Evolutionary conservation across 2,888 invertebrate species (phyloP).

Genomic region (Metalampra italica): DNA sequence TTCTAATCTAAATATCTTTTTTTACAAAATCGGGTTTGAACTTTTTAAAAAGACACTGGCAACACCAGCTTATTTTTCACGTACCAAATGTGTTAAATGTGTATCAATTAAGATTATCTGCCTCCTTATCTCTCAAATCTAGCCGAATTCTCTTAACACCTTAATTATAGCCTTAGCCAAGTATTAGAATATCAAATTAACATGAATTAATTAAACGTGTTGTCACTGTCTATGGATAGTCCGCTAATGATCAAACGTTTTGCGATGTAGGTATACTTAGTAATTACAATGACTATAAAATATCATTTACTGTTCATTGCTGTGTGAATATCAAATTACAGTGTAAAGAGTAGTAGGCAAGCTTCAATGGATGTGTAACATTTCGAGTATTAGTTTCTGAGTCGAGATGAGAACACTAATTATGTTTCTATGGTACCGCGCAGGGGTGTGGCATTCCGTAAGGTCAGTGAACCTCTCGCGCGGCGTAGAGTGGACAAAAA

Average conservation of each 20-base stretch:
- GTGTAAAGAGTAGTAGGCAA: background rate
- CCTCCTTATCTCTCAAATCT: constrained; percentile 7
- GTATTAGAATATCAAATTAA: constrained; percentile 32
- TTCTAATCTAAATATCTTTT: too few relatives aligned
- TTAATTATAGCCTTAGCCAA: constrained; percentile 21
- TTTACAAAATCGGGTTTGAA: too few relatives aligned
- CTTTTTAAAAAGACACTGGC: too few relatives aligned
- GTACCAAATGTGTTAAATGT: constrained; percentile 1
- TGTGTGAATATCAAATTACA: background rate
- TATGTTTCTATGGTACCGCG: constrained; percentile 62
- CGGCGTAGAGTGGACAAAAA: constrained; percentile 27
- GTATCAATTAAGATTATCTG: constrained; percentile 1
- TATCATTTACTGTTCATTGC: background rate
- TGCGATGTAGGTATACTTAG: background rate
- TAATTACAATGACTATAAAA: background rate
- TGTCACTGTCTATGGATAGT: constrained; percentile 26
- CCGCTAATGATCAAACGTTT: constrained; percentile 4
- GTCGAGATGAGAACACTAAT: constrained; percentile 68
- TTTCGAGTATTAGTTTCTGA: constrained; percentile 40
- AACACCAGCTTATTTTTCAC: background rate
- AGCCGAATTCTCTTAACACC: constrained; percentile 11
- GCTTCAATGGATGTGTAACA: constrained; percentile 42
- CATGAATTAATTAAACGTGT: constrained; percentile 40
- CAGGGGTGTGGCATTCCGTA: constrained; percentile 61
- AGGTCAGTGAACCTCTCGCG: constrained; percentile 46